Percentiles rank a stretch among this genome's conserved stretches.
These are phyloP conservation scores for Valencia hispanica DNA, from an alignment of 2,797 vertebrate species.

Conservation along the genomic window DNA sequence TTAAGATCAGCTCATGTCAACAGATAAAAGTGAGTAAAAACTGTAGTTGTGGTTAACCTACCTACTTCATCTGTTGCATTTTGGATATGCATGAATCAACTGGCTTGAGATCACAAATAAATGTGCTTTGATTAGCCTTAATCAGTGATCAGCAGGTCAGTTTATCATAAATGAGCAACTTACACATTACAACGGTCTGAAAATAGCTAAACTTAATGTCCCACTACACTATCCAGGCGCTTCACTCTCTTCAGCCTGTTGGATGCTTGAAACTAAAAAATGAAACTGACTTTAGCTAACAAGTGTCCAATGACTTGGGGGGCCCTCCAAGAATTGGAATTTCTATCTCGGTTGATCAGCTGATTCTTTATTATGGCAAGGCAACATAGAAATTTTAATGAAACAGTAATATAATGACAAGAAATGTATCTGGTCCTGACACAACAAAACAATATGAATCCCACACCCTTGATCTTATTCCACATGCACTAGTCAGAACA, in stretches of 20 bases:
- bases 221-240: not conserved
- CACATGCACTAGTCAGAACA: not conserved
- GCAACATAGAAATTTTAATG: not conserved
- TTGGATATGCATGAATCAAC: not conserved
- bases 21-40: slow-evolving; percentile 14
- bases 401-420: not conserved
- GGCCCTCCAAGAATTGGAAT: not conserved
- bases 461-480: not conserved
- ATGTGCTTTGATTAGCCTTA: not conserved
- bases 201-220: not conserved
- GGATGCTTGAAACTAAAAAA: not conserved
- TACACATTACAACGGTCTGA: not conserved
- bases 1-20: slow-evolving; percentile 24
- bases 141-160: not conserved
- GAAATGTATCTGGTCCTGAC: not conserved
- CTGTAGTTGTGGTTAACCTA: not conserved
- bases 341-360: not conserved
- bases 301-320: not conserved
- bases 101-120: not conserved
- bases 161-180: not conserved
- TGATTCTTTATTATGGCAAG: not conserved
- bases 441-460: not conserved
- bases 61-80: not conserved
- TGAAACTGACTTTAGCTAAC: not conserved
- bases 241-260: not conserved